Base-by-base conservation (phyloP, 2,797 vertebrate genomes). In the Micrastur ruficollis region DNA sequence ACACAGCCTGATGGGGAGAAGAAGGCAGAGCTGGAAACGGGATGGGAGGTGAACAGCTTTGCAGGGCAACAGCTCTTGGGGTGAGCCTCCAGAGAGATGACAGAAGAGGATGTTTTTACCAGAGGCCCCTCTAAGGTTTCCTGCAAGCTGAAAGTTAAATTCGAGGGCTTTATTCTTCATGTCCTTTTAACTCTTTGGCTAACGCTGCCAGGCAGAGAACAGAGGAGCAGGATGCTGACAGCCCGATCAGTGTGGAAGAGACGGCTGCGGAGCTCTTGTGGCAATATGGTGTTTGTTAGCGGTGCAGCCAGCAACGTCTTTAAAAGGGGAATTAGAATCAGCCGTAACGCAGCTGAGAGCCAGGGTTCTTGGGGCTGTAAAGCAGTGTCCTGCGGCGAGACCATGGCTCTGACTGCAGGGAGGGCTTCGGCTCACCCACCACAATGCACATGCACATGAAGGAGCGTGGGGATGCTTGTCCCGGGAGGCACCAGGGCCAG, bases 381-480 rank as follows among this genome's bases (percentile, higher is more conserved):
- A 32, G 50, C 12, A 3, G 29, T 5, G 5, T 32, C 50, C 22
- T 8, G 50, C 3, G 7, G 68, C 8, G 7, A 32, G 67, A 27
- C 49, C 12, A 8, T 14, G 3, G 34, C 34, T 52, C 49, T 8
- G 11, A 49, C 49, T 7, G 36, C 16, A 7, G 49, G 49, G 32
- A 79, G 76, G 62, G 50, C 61, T 55, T 36, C 1, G 6, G 15
- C n/a, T 66, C 2, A 1, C 2, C 3, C 3, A 3, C 70, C 18
- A 2, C 3, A 7, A 12, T 21, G 52, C 7, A 5, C 4, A 1
- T 3, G 17, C 12, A 5, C 62, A 3, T 3, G 8, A n/a, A 66
- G 70, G 23, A 67, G n/a, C 4, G 1, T 2, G 9, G 78, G n/a
- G 20, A 47, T 3, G 8, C 40, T 31, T 47, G 25, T 32, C 29